These are phyloP conservation scores for Otus scops DNA, from an alignment of 2,797 vertebrate genomes.

Conservation along the genomic window DNA sequence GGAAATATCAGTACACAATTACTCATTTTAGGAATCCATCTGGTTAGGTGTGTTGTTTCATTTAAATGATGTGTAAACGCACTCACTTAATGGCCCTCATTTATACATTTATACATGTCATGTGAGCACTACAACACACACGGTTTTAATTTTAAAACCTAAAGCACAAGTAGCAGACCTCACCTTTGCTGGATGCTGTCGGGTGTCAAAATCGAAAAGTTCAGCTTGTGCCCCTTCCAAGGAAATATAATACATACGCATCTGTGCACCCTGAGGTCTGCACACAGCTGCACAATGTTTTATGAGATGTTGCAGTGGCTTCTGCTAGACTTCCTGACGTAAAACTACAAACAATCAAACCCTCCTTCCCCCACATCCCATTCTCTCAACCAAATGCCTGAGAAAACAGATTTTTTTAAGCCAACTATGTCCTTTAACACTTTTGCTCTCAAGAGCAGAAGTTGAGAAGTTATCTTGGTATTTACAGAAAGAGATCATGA, in stretches of 20 bases:
- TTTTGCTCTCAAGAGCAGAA: neutral
- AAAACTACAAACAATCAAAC: slow-evolving; percentile 68
- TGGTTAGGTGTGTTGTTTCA: slow-evolving; percentile 64
- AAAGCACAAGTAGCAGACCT: slow-evolving; percentile 69
- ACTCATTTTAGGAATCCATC: slow-evolving; percentile 46
- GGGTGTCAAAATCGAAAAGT: slow-evolving; percentile 64
- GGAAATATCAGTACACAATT: slow-evolving; percentile 52
- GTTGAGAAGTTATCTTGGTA: neutral
- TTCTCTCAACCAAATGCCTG: slow-evolving; percentile 11
- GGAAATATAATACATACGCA: slow-evolving; percentile 64
- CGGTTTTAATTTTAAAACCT: slow-evolving; percentile 61
- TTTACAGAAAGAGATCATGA: neutral
- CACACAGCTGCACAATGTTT: slow-evolving; percentile 67
- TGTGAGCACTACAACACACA: slow-evolving; percentile 58
- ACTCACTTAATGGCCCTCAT: slow-evolving; percentile 58
- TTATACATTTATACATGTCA: slow-evolving; percentile 56
- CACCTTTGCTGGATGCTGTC: slow-evolving; percentile 64
- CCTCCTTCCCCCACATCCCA: slow-evolving; percentile 25
- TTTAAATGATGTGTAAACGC: slow-evolving; percentile 66
- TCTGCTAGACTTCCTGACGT: slow-evolving; percentile 64
- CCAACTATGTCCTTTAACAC: neutral
- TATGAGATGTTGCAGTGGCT: slow-evolving; percentile 71
- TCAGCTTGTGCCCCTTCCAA: slow-evolving; percentile 65
- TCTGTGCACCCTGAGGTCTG: slow-evolving; percentile 68
- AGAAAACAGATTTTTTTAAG: slow-evolving; percentile 2